Percentiles rank a stretch among this genome's conserved stretches.
phyloP scores from a whole-genome alignment of 2,797 vertebrate species.

The Galago senegalensis region DNA sequence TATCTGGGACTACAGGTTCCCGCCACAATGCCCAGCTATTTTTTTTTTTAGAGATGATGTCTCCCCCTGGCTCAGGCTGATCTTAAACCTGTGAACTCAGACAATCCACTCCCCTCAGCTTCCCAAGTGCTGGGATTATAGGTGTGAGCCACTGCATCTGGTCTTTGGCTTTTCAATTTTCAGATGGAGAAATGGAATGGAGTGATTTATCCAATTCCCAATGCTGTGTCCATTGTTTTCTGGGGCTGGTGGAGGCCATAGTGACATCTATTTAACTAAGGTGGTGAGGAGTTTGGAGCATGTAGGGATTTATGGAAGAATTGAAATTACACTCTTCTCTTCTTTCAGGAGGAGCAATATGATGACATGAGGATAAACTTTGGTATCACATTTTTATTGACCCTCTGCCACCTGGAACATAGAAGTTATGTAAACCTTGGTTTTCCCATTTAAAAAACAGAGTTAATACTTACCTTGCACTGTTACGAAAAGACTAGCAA shows the following conservation, averaged over 20 bases:
- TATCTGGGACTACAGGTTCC: no score
- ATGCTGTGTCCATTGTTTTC: background rate
- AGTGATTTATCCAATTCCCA: background rate
- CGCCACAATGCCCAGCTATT: no score
- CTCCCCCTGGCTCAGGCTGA: no score
- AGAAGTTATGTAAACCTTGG: slow-evolving; percentile 23
- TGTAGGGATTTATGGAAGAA: background rate
- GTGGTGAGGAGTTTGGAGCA: background rate
- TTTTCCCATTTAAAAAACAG: slow-evolving; percentile 27
- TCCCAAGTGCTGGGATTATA: no score
- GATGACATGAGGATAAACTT: background rate
- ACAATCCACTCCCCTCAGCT: no score
- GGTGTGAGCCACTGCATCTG: no score
- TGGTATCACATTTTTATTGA: background rate
- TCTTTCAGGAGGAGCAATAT: background rate
- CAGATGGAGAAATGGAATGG: background rate
- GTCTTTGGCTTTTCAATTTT: slow-evolving; percentile 3
- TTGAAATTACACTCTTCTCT: background rate
- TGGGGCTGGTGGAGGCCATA: background rate
- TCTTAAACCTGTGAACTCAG: no score
- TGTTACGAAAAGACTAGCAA: background rate
- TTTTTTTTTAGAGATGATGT: no score
- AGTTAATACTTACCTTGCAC: background rate
- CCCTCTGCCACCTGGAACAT: background rate
- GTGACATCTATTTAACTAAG: background rate